Evolutionary conservation across 92 coral and sea anemone species (phyloP).

Genomic region (Umimayanthus chanpuru): DNA sequence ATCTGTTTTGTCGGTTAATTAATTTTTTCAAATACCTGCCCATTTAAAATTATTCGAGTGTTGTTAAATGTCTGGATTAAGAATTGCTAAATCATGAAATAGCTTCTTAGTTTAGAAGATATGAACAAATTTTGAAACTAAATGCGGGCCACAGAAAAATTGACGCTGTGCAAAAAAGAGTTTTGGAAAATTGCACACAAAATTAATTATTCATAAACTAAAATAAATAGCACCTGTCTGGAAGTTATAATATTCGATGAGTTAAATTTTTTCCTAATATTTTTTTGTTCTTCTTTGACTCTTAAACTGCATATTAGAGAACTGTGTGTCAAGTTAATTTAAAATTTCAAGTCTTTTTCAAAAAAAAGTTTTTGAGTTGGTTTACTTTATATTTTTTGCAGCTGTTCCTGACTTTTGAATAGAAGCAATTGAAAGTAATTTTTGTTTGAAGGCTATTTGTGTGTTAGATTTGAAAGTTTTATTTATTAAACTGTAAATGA

Average conservation of each 20-base stretch:
- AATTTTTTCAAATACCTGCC: background rate
- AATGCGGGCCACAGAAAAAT: background rate
- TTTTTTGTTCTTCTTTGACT: too few species aligned
- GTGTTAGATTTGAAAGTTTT: background rate
- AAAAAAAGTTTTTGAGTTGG: background rate
- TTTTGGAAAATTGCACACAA: background rate
- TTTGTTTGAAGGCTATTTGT: background rate
- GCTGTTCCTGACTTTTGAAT: background rate
- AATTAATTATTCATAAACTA: conserved; percentile 10
- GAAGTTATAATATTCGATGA: too few species aligned
- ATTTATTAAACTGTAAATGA: background rate
- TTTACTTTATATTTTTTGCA: background rate
- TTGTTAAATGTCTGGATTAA: too few species aligned
- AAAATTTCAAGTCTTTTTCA: background rate
- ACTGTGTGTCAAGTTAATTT: background rate
- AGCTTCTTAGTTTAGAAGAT: background rate
- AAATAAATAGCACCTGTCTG: conserved; percentile 6
- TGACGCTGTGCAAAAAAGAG: background rate
- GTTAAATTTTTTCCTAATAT: background rate
- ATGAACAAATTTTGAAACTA: background rate
- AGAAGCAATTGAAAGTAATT: too few species aligned
- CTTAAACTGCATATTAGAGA: background rate
- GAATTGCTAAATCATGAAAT: background rate
- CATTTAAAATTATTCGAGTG: too few species aligned
- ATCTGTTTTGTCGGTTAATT: background rate